These are phyloP conservation scores for Epistrophe eligans DNA, from an alignment of 2,888 invertebrate genomes.

Conservation along the genomic window DNA sequence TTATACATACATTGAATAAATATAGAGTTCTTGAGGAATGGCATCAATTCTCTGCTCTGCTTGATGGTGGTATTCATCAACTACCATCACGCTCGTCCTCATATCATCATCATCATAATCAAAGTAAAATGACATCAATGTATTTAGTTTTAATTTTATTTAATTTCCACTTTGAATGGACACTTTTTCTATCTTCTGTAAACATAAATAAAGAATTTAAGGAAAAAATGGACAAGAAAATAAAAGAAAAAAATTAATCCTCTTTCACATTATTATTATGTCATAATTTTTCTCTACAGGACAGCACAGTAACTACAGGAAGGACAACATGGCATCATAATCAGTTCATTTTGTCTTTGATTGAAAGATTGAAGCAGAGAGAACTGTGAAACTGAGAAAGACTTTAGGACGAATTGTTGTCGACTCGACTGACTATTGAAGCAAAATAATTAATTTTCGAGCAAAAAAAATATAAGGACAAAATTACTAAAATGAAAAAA, in stretches of 20 bases:
- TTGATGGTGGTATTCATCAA: conserved; percentile 10
- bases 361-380: conserved; percentile 21
- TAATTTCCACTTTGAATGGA: conserved; percentile 72
- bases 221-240: conserved; percentile 18
- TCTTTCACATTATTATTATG: conserved; percentile 68
- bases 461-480: no score
- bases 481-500: no score
- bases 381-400: background rate
- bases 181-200: conserved; percentile 48
- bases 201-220: conserved; percentile 50
- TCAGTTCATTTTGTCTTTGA: conserved; percentile 71
- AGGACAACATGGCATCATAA: conserved; percentile 61
- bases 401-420: no score
- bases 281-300: conserved; percentile 40
- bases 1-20: no score
- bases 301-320: background rate
- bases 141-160: conserved; percentile 57
- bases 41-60: background rate
- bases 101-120: conserved; percentile 4
- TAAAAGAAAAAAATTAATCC: conserved; percentile 69
- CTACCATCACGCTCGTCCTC: background rate
- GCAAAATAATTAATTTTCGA: no score
- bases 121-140: conserved; percentile 38
- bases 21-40: background rate
- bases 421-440: no score